Base-by-base conservation (phyloP, 2,797 vertebrate species). In the Ataeniobius toweri region DNA sequence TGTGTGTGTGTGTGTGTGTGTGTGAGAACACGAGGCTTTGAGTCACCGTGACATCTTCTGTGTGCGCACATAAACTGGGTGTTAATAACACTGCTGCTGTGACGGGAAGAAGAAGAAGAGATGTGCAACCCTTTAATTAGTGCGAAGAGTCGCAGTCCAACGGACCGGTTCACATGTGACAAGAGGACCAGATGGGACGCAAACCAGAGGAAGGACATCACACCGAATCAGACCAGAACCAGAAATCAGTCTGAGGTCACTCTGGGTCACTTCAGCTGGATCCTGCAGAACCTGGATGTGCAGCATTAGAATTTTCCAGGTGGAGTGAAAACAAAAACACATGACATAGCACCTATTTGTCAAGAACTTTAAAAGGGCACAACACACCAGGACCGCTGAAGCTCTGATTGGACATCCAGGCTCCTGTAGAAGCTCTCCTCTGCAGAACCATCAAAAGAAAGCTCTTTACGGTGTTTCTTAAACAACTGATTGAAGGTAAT, bases 111-210 rank as follows among this genome's bases (percentile, higher is more conserved):
- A 67, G 50, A 85, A 79, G 70, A 63, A 24, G 84, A 79, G 80
- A 89, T 74, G 89, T 89, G 87, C 81, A 78, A 90, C 88, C 91
- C 89, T 91, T 89, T 92, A 92, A 92, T 91, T 89, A 91, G 86
- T 48, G 58, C 75, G 16, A 78, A 80, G 73, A 74, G 79, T 89
- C 83, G 70, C 80, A 71, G 79, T 77, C 88, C 80, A 79, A 81
- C 84, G 79, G 81, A 86, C 71, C 39, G 36, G 56, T 80, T 67
- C 31, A 26, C 9, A 1, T 85, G 88, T 80, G 76, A 80, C 85
- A 59, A 6, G 88, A 79, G 79, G 71, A 86, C 12, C 86, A 89
- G 88, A 90, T 80, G 84, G 86, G 78, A 71, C 18, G 3, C 31
- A n/a, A 26, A 74, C 14, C 73, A 18, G 48, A 51, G 24, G 56